Conservation (phyloP, 2,888 invertebrate species). For the Neocrepidodera transversa region DNA sequence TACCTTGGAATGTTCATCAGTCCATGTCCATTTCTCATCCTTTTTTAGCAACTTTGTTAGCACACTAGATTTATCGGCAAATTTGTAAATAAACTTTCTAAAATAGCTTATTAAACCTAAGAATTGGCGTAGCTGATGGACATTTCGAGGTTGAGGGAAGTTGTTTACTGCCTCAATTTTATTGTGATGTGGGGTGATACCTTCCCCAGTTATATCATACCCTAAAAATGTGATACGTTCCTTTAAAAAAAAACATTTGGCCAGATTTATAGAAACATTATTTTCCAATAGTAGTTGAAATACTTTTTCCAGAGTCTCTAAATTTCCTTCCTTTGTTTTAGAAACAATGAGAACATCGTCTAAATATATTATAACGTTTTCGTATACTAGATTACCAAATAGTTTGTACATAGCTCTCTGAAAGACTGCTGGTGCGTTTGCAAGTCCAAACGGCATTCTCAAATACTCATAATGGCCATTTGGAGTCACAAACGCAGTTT, state of each 20-base stretch:
- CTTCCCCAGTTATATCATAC: no score
- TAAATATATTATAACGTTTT: conserved; percentile 27
- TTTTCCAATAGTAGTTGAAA: conserved; percentile 1
- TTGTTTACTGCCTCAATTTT: conserved; percentile 20
- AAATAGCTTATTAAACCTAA: no score
- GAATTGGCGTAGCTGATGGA: conserved; percentile 25
- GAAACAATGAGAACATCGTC: conserved; percentile 31
- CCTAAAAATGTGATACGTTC: no score
- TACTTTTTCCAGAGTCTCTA: conserved; percentile 20
- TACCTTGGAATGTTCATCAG: conserved; percentile 8
- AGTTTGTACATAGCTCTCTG: conserved; percentile 10
- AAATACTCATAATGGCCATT: conserved; percentile 30
- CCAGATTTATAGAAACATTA: no score
- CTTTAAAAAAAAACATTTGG: no score
- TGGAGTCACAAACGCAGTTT: conserved; percentile 38
- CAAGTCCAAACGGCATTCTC: conserved; percentile 25
- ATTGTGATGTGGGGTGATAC: background rate
- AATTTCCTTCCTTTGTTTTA: conserved; percentile 21
- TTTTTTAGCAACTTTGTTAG: conserved; percentile 21
- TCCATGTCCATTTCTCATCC: conserved; percentile 11
- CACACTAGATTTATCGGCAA: conserved; percentile 11
- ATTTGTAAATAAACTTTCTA: conserved; percentile 22
- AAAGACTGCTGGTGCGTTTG: conserved; percentile 14
- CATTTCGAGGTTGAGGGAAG: conserved; percentile 19
- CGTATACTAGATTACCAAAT: conserved; percentile 16